These are phyloP conservation scores for Typhlichthys subterraneus DNA, from an alignment of 2,797 vertebrate genomes.

Conservation along the genomic window DNA sequence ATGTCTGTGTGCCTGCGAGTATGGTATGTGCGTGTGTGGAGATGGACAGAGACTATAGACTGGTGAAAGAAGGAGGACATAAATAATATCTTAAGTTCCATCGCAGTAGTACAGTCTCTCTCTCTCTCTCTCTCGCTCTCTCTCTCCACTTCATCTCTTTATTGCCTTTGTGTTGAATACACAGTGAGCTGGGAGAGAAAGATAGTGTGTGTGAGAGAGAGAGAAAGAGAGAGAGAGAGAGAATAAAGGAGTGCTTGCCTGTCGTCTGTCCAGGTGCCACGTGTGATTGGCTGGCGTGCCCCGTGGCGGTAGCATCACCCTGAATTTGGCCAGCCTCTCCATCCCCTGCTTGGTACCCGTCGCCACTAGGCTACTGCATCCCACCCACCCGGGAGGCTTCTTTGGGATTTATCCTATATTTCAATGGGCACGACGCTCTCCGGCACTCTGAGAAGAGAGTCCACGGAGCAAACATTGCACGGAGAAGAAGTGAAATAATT, in stretches of 20 bases:
- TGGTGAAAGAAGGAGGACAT: slow-evolving; percentile 20
- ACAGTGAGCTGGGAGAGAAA: slow-evolving; percentile 4
- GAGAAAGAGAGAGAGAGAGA: slow-evolving; percentile 20
- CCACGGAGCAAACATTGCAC: slow-evolving; percentile 62
- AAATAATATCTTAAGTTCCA: slow-evolving; percentile 35
- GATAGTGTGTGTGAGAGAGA: neutral
- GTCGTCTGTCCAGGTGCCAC: slow-evolving; percentile 77
- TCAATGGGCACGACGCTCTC: slow-evolving; percentile 63
- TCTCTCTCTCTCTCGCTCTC: slow-evolving; percentile 18
- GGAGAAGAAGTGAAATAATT: slow-evolving; percentile 78
- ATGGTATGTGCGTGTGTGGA: slow-evolving; percentile 9
- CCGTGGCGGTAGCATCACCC: slow-evolving; percentile 65
- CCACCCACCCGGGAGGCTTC: slow-evolving; percentile 63
- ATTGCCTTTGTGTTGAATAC: slow-evolving; percentile 27
- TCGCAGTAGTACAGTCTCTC: slow-evolving; percentile 40
- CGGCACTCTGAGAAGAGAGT: slow-evolving; percentile 63
- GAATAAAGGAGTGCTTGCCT: slow-evolving; percentile 70
- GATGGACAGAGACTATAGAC: neutral
- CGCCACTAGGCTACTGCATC: slow-evolving; percentile 39
- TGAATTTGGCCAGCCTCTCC: slow-evolving; percentile 64
- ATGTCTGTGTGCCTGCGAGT: slow-evolving; percentile 3
- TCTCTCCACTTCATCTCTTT: slow-evolving; percentile 18
- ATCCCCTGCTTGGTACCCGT: slow-evolving; percentile 13
- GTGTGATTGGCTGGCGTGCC: slow-evolving; percentile 68
- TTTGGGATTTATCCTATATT: slow-evolving; percentile 75